Evolutionary conservation across 2,888 invertebrate species (phyloP).

Genomic region (Metacarcinus magister): DNA sequence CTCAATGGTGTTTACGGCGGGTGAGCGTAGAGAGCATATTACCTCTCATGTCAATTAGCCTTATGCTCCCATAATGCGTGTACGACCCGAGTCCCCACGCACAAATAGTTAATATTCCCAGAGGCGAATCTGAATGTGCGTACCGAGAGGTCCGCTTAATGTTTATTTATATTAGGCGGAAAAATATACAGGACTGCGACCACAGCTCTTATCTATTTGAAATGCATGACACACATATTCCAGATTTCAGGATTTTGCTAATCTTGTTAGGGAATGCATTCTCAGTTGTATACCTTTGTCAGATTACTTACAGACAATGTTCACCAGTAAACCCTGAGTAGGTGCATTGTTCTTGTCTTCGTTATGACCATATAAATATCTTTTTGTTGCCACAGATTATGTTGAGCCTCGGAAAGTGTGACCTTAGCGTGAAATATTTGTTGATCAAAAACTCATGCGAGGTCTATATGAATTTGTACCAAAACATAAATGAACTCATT

Average conservation of each 20-base stretch:
- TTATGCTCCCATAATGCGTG: neutral
- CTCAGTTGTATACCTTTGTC: neutral
- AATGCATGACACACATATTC: neutral
- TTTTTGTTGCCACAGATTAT: neutral
- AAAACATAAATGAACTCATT: neutral
- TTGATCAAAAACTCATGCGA: neutral
- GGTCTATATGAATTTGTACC: neutral
- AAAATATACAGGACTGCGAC: conserved; percentile 5
- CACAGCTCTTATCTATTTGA: neutral
- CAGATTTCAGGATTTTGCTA: neutral
- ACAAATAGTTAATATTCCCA: neutral
- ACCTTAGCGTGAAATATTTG: neutral
- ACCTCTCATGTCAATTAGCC: neutral
- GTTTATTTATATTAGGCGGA: neutral
- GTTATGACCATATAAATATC: no score
- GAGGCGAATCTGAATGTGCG: neutral
- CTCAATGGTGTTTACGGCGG: neutral
- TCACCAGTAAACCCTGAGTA: neutral
- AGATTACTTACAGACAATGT: neutral
- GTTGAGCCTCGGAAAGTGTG: neutral
- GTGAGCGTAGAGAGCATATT: neutral
- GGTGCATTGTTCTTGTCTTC: no score
- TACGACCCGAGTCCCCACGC: neutral
- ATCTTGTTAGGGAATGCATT: neutral
- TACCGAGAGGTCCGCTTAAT: conserved; percentile 4